These are phyloP conservation scores for Anagrus nilaparvatae DNA, from an alignment of 1,140 invertebrate species.

Conservation along the genomic window DNA sequence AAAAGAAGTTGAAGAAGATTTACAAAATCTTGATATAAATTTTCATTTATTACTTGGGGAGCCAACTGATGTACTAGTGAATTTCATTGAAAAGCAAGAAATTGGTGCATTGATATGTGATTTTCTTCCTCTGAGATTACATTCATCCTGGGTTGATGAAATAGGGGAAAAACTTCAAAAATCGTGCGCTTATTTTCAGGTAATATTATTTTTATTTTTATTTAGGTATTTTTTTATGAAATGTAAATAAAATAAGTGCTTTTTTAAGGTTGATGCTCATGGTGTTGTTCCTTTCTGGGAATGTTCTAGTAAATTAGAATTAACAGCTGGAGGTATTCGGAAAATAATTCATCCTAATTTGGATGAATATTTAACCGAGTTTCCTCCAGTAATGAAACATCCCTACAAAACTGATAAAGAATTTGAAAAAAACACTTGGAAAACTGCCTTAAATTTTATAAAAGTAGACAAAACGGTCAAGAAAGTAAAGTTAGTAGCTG, in stretches of 20 bases:
- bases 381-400: constrained; percentile 71
- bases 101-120: constrained; percentile 76
- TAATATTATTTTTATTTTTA: constrained; percentile 30
- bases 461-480: constrained; percentile 62
- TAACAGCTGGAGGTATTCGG: constrained; percentile 73
- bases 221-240: too few relatives aligned
- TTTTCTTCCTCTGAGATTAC: constrained; percentile 66
- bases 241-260: too few relatives aligned
- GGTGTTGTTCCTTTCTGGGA: constrained; percentile 80
- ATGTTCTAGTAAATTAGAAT: constrained; percentile 78
- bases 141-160: constrained; percentile 59
- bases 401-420: constrained; percentile 43
- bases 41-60: constrained; percentile 70
- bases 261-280: constrained; percentile 70
- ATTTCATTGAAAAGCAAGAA: constrained; percentile 58
- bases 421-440: constrained; percentile 55
- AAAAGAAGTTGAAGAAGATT: constrained; percentile 62
- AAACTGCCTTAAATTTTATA: constrained; percentile 49
- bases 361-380: constrained; percentile 65
- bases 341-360: constrained; percentile 73
- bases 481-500: constrained; percentile 65
- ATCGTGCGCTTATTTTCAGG: constrained; percentile 66
- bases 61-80: constrained; percentile 55
- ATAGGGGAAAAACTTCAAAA: constrained; percentile 57
- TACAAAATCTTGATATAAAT: constrained; percentile 60